These are phyloP conservation scores for Hirtodrosophila alboralis DNA, from an alignment of 2,888 invertebrate species.

Conservation along the genomic window DNA sequence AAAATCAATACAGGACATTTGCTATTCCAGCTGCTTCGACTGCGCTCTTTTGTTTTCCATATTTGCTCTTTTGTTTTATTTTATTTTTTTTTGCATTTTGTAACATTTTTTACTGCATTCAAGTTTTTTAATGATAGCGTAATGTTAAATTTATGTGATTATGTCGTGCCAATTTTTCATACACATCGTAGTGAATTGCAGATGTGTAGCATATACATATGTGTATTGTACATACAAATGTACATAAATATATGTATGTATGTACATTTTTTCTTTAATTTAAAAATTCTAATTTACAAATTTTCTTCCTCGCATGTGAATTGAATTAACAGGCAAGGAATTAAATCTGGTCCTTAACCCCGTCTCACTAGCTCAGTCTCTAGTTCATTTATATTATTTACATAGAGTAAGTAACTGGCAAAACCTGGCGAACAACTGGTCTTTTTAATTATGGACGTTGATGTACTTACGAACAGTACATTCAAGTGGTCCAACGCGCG, in stretches of 20 bases:
- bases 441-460: too few species aligned
- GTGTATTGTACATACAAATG: not conserved
- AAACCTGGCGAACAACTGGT: too few species aligned
- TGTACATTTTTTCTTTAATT: too few species aligned
- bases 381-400: too few species aligned
- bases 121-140: constrained; percentile 36
- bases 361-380: too few species aligned
- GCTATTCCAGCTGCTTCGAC: not conserved
- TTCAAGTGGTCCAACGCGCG: too few species aligned
- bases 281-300: too few species aligned
- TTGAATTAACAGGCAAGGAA: too few species aligned
- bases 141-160: constrained; percentile 55
- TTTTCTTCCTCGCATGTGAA: too few species aligned
- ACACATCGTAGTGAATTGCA: constrained; percentile 40
- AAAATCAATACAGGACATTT: not conserved
- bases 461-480: too few species aligned
- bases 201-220: constrained; percentile 19
- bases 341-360: too few species aligned
- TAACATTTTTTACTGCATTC: constrained; percentile 10
- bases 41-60: constrained; percentile 8
- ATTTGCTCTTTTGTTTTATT: not conserved
- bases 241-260: not conserved
- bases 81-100: constrained; percentile 3
- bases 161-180: constrained; percentile 73
- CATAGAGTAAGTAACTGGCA: too few species aligned